Evolutionary conservation across 2,113 vertebrate genomes (phyloP).

Genomic region (Sterrhoptilus dennistouni): DNA sequence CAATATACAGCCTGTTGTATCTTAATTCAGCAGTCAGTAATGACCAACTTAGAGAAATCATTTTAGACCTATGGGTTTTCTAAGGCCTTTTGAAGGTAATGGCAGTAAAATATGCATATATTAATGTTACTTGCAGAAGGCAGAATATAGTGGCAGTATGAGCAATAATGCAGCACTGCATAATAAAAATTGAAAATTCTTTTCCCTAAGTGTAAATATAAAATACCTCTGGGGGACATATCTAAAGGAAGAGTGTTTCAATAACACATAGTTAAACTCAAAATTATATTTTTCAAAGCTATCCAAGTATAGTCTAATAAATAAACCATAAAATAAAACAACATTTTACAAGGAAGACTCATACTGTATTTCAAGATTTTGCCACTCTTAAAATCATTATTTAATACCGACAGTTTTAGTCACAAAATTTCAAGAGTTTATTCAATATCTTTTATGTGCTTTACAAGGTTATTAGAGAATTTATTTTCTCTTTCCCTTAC

Average conservation of each 20-base stretch:
- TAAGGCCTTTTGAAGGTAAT: constrained; percentile 67
- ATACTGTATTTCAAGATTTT: constrained; percentile 66
- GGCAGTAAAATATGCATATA: constrained; percentile 66
- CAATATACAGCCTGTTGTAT: constrained; percentile 64
- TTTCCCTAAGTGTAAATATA: constrained; percentile 67
- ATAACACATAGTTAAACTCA: constrained; percentile 68
- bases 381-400: constrained; percentile 68
- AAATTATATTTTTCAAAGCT: constrained; percentile 72
- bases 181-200: constrained; percentile 68
- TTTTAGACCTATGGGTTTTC: constrained; percentile 60
- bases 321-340: constrained; percentile 74
- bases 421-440: constrained; percentile 77
- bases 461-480: constrained; percentile 90
- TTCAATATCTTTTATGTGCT: constrained; percentile 82
- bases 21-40: constrained; percentile 63
- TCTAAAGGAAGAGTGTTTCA: constrained; percentile 66
- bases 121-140: constrained; percentile 58
- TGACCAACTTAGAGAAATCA: constrained; percentile 53
- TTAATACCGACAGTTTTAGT: constrained; percentile 72
- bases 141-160: constrained; percentile 60
- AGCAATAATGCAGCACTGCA: constrained; percentile 49
- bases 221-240: constrained; percentile 65
- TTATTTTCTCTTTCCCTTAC: constrained; percentile 86
- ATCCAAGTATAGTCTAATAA: constrained; percentile 66
- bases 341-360: constrained; percentile 62